These are phyloP conservation scores for Patiria miniata DNA, from an alignment of 35 echinoderm and acorn worm genomes.

Conservation along the genomic window DNA sequence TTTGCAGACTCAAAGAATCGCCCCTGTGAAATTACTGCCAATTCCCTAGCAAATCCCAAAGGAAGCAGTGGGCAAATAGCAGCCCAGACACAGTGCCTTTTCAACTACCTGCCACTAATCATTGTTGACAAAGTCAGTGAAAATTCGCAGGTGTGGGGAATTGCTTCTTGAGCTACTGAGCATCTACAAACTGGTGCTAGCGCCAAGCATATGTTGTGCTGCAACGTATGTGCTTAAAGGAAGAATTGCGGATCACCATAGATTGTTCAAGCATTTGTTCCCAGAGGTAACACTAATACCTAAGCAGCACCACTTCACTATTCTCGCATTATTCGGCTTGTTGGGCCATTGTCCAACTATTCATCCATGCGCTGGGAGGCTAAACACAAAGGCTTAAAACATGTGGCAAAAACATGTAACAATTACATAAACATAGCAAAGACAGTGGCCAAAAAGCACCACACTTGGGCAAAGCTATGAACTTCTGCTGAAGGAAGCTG, in stretches of 20 bases:
- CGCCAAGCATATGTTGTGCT: conserved; percentile 29
- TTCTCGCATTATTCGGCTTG: conserved; percentile 28
- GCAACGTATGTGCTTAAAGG: conserved; percentile 33
- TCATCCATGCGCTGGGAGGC: conserved; percentile 45
- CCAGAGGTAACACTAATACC: conserved; percentile 22
- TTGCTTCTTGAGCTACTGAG: conserved; percentile 38
- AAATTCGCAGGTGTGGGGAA: conserved; percentile 29
- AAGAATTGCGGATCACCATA: conserved; percentile 48
- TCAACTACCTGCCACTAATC: conserved; percentile 40
- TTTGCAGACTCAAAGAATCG: conserved; percentile 54
- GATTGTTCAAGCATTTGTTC: conserved; percentile 28
- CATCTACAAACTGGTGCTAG: conserved; percentile 29
- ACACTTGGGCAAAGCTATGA: conserved; percentile 30
- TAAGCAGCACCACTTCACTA: conserved; percentile 68
- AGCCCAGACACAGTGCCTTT: conserved; percentile 44
- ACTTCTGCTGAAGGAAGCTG: not conserved
- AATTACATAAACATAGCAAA: conserved; percentile 51
- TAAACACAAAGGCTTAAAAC: conserved; percentile 47
- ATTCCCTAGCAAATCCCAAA: conserved; percentile 37
- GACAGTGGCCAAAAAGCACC: conserved; percentile 44
- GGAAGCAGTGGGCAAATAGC: conserved; percentile 59
- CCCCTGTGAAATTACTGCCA: conserved; percentile 40
- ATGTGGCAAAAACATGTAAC: conserved; percentile 24
- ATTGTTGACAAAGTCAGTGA: conserved; percentile 47
- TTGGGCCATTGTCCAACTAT: conserved; percentile 37